phyloP scores from a whole-genome alignment of 2,888 invertebrate genomes.

The Apotomis turbidana region DNA sequence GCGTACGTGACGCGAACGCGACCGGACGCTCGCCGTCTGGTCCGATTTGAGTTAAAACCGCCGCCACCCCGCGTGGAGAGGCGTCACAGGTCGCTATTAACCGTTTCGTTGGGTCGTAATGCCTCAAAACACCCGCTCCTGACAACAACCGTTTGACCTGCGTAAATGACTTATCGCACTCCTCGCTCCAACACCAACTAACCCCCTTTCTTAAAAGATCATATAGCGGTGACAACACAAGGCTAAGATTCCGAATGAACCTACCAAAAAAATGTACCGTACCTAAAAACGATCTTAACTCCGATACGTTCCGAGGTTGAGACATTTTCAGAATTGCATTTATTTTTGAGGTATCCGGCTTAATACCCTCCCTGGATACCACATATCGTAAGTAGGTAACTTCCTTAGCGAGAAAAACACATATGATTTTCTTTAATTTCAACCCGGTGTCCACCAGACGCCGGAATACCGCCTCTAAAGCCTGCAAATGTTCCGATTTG shows the following conservation, averaged over 20 bases:
- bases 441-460: background rate
- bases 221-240: background rate
- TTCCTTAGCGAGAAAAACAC: constrained; percentile 2
- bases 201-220: background rate
- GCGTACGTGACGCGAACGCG: no score
- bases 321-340: constrained; percentile 1
- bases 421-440: constrained; percentile 12
- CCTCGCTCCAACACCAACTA: background rate
- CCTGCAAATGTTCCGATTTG: background rate
- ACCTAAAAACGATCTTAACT: constrained; percentile 3
- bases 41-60: no score
- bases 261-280: constrained; percentile 5
- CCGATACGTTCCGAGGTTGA: background rate
- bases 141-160: background rate
- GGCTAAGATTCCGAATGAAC: constrained; percentile 1
- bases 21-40: background rate
- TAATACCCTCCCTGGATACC: constrained; percentile 14
- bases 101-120: constrained; percentile 1
- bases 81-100: constrained; percentile 8
- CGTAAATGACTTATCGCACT: background rate
- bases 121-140: background rate
- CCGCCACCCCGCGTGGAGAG: background rate
- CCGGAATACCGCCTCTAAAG: constrained; percentile 1
- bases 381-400: constrained; percentile 2
- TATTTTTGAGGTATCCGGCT: constrained; percentile 10